phyloP scores from a whole-genome alignment of 1,140 invertebrate genomes.

The Drosophila orosa region DNA sequence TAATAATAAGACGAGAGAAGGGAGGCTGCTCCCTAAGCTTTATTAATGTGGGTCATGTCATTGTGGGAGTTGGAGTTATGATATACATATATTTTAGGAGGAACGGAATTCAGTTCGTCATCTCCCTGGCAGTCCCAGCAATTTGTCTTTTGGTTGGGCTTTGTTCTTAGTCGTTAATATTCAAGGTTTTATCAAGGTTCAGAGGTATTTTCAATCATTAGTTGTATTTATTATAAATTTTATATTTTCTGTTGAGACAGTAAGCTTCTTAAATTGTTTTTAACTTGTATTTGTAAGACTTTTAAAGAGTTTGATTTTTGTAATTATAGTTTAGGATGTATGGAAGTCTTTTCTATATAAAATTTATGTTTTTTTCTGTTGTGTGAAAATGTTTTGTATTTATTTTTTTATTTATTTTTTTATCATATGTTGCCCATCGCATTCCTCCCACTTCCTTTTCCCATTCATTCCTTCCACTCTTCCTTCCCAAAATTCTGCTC shows the following conservation, averaged over 20 bases:
- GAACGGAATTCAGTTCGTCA: slow-evolving; percentile 20
- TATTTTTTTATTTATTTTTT: neutral
- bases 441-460: slow-evolving; percentile 31
- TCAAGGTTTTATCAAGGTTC: neutral
- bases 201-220: neutral
- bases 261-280: neutral
- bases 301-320: neutral
- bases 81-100: slow-evolving; percentile 29
- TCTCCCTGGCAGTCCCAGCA: neutral
- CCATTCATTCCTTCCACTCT: slow-evolving; percentile 9
- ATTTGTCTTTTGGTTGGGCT: slow-evolving; percentile 6
- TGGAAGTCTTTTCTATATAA: neutral
- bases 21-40: slow-evolving; percentile 21
- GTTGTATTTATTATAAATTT: neutral
- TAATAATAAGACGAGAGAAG: neutral
- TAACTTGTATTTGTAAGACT: neutral
- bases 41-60: slow-evolving; percentile 54
- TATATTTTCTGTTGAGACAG: neutral
- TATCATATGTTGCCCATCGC: neutral
- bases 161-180: neutral
- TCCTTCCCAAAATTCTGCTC: slow-evolving; percentile 1
- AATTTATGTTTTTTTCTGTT: neutral
- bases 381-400: too few relatives aligned
- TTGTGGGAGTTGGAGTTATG: slow-evolving; percentile 20
- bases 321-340: neutral